Conservation (phyloP, 2,888 invertebrate genomes). For the Panzeria rudis region DNA sequence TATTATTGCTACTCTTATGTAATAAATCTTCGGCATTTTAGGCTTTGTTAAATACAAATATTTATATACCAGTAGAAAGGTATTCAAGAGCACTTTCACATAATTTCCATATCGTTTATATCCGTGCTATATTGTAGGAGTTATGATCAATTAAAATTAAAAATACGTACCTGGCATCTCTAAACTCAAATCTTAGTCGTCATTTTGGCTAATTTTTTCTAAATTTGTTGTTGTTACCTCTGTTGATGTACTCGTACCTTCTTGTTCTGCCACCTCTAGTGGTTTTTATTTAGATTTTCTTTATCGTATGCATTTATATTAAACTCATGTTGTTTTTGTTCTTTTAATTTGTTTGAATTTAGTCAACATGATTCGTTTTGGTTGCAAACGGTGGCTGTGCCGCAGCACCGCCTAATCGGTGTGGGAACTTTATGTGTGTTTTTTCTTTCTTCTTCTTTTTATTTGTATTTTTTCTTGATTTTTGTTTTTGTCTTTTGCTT, state of each 20-base stretch:
- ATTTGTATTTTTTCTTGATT: constrained; percentile 22
- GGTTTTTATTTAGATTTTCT: constrained; percentile 7
- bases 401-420: constrained; percentile 61
- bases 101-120: too few relatives aligned
- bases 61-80: too few relatives aligned
- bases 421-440: constrained; percentile 59
- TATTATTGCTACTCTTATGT: too few relatives aligned
- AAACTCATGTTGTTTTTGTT: constrained; percentile 11
- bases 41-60: too few relatives aligned
- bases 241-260: background rate
- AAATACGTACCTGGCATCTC: background rate
- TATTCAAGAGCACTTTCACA: too few relatives aligned
- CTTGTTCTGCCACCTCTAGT: constrained; percentile 28
- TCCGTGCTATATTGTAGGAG: too few relatives aligned
- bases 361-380: constrained; percentile 23
- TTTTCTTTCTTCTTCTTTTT: constrained; percentile 27
- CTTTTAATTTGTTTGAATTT: constrained; percentile 3
- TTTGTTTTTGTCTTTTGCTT: constrained; percentile 44
- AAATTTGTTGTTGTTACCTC: background rate
- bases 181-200: constrained; percentile 35
- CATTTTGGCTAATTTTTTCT: constrained; percentile 44
- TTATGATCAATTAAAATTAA: too few relatives aligned
- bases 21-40: too few relatives aligned
- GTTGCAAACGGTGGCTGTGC: constrained; percentile 44
- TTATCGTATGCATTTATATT: constrained; percentile 19